Conservation (phyloP, 2,888 invertebrate genomes). For the Metopia argyrocephala region DNA sequence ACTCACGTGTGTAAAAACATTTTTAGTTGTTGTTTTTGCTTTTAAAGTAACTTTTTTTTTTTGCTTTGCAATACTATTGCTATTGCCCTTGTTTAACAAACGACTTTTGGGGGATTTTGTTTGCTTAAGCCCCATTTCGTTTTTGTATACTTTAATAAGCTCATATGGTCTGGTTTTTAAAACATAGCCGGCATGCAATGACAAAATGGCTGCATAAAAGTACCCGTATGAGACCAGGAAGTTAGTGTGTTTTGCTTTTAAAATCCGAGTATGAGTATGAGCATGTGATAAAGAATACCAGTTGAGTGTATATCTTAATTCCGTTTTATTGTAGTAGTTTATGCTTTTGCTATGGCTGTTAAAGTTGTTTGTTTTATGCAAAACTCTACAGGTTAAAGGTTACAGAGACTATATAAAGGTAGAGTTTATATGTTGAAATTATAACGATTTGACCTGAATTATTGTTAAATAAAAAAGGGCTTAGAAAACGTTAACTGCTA, state of each 20-base stretch:
- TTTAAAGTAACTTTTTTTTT: not conserved
- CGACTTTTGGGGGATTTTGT: conserved; percentile 38
- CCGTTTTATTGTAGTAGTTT: not conserved
- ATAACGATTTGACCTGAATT: conserved; percentile 53
- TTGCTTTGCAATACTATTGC: conserved; percentile 1
- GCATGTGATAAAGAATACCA: not conserved
- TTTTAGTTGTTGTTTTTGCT: conserved; percentile 15
- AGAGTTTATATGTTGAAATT: conserved; percentile 35
- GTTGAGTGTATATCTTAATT: not conserved
- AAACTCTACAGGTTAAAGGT: conserved; percentile 48
- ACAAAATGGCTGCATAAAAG: not conserved
- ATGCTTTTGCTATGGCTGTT: not conserved
- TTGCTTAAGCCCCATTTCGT: not conserved
- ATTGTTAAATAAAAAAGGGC: conserved; percentile 2
- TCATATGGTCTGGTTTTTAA: not conserved
- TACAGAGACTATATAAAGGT: conserved; percentile 30
- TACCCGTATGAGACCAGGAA: conserved; percentile 15
- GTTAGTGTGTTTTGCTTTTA: not conserved
- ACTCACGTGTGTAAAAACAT: conserved; percentile 62
- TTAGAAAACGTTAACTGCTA: conserved; percentile 2
- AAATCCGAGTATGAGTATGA: not conserved
- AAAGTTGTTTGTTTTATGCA: conserved; percentile 23
- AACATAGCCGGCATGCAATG: not conserved
- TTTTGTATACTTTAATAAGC: not conserved
- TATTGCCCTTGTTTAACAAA: conserved; percentile 32